phyloP scores from a whole-genome alignment of 2,888 invertebrate species.

The Cerceris ruficornis region DNA sequence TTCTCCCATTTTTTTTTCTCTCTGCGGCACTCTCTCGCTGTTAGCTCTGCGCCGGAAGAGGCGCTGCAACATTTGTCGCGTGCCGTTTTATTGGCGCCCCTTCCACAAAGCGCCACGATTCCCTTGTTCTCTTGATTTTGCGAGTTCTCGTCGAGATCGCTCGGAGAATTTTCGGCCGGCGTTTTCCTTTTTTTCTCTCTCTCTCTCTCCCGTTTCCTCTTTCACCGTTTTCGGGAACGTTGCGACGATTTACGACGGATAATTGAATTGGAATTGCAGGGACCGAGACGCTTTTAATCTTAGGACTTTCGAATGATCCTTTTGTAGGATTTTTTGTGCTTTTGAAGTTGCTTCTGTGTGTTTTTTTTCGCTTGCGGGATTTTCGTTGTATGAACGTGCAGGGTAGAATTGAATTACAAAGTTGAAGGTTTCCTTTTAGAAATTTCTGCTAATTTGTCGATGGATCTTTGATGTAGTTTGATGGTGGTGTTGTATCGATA shows the following conservation, averaged over 20 bases:
- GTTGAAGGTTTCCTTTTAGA: too few species aligned
- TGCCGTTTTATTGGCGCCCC: conserved; percentile 52
- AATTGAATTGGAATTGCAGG: neutral
- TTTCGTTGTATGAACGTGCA: too few species aligned
- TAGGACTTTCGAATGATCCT: too few species aligned
- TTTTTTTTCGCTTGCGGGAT: too few species aligned
- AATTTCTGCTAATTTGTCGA: too few species aligned
- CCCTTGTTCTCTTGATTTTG: conserved; percentile 30
- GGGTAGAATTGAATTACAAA: too few species aligned
- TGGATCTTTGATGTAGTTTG: too few species aligned
- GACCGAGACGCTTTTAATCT: too few species aligned
- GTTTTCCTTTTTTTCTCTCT: conserved; percentile 4
- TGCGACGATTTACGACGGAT: neutral
- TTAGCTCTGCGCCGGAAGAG: conserved; percentile 25
- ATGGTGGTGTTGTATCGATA: too few species aligned
- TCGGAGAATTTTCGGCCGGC: conserved; percentile 4
- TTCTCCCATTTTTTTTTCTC: neutral
- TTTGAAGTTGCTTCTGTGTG: too few species aligned
- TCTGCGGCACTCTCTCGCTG: conserved; percentile 2
- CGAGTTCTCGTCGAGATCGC: conserved; percentile 2
- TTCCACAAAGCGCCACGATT: conserved; percentile 36
- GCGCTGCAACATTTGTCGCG: conserved; percentile 50
- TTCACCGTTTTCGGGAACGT: too few species aligned
- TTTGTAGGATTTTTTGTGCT: too few species aligned
- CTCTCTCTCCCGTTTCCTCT: neutral